A percentile compares a stretch with the other conserved stretches of the same genome.
phyloP scores from a whole-genome alignment of 2,113 vertebrate genomes.

The Xyrauchen texanus region DNA sequence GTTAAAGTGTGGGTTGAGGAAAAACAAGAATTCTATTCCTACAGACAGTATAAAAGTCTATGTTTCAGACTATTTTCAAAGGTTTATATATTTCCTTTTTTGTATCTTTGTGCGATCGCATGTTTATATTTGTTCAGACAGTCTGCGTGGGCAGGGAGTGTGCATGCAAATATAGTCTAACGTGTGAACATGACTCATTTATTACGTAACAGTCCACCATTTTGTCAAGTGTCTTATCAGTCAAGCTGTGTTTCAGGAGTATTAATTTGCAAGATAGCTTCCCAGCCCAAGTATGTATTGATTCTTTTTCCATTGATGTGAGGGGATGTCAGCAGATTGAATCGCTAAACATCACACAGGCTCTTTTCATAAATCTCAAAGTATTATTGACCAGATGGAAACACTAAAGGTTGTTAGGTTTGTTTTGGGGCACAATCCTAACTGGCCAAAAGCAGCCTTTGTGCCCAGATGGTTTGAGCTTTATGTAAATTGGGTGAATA shows the following conservation, averaged over 20 bases:
- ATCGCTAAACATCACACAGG: conserved; percentile 25
- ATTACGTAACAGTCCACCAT: conserved; percentile 43
- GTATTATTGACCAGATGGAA: conserved; percentile 17
- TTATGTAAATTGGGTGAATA: not conserved
- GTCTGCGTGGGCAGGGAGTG: conserved; percentile 39
- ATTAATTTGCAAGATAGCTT: conserved; percentile 30
- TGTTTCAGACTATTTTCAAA: not conserved
- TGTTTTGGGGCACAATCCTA: conserved; percentile 17
- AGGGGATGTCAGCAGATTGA: conserved; percentile 21
- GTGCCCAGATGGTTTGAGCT: conserved; percentile 2
- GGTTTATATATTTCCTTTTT: not conserved
- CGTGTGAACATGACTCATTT: conserved; percentile 50
- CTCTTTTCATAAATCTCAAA: conserved; percentile 18
- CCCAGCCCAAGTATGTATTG: conserved; percentile 30
- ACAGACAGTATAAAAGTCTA: not conserved
- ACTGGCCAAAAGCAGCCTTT: not conserved
- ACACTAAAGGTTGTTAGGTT: not conserved
- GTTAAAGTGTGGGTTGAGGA: not conserved
- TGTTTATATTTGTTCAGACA: conserved; percentile 36
- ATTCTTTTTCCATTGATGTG: conserved; percentile 27
- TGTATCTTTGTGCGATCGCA: conserved; percentile 12
- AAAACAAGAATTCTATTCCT: not conserved
- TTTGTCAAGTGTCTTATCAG: conserved; percentile 36
- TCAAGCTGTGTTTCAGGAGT: conserved; percentile 10
- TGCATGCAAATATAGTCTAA: conserved; percentile 38